phyloP scores from a whole-genome alignment of 2,113 vertebrate genomes.

The Ibidorhyncha struthersii region DNA sequence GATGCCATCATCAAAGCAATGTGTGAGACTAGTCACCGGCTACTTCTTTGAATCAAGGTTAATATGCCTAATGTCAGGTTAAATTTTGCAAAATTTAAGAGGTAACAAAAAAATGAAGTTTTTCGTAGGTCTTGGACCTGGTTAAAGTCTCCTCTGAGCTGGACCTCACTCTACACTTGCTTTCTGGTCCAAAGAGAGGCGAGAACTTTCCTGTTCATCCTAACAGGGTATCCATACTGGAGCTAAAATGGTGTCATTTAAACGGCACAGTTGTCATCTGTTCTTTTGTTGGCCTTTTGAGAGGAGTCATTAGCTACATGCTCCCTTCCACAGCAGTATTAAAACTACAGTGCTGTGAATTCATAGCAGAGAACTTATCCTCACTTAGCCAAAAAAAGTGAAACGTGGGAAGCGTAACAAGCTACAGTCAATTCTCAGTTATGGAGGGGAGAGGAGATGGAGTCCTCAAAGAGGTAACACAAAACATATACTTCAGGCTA shows the following conservation, averaged over 20 bases:
- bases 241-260: neutral
- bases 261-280: neutral
- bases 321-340: neutral
- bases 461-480: neutral
- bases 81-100: neutral
- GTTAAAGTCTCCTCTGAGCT: neutral
- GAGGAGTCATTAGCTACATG: neutral
- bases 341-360: neutral
- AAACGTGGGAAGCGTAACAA: neutral
- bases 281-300: neutral
- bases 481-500: neutral
- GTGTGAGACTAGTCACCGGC: neutral
- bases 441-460: accelerated
- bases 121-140: neutral
- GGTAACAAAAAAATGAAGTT: accelerated
- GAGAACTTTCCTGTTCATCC: neutral
- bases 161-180: accelerated
- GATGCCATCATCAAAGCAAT: conserved; percentile 25
- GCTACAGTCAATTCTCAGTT: neutral
- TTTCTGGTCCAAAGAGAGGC: neutral
- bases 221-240: neutral
- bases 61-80: neutral
- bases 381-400: neutral
- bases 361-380: neutral
- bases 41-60: neutral